Conservation (phyloP, 2,888 invertebrate species). For the Euspilapteryx auroguttella region DNA sequence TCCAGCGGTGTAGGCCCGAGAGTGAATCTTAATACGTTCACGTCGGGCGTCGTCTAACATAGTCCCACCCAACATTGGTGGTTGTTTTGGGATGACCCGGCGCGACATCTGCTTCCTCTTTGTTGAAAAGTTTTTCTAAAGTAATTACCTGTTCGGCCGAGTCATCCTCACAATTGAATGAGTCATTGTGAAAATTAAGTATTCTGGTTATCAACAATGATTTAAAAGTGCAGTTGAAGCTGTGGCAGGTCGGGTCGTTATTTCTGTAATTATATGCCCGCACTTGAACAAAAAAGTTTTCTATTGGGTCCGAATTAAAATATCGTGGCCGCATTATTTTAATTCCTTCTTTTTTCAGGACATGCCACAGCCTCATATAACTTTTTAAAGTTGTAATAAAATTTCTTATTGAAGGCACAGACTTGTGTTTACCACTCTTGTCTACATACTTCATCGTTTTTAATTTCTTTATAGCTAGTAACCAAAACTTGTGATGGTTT, state of each 20-base stretch:
- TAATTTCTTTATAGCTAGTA: conserved; percentile 2
- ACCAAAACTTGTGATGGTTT: neutral
- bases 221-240: conserved; percentile 1
- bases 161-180: conserved; percentile 1
- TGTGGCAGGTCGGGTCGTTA: neutral
- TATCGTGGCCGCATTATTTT: conserved; percentile 7
- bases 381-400: conserved; percentile 8
- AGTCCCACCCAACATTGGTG: no score
- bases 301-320: conserved; percentile 7
- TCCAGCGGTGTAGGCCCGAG: conserved; percentile 11
- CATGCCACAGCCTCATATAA: conserved; percentile 6
- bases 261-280: conserved; percentile 3
- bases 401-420: conserved; percentile 8
- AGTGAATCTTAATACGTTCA: conserved; percentile 11
- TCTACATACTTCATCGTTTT: conserved; percentile 8
- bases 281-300: conserved; percentile 4
- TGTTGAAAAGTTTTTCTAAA: neutral
- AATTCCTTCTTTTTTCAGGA: conserved; percentile 3
- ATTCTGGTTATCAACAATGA: conserved; percentile 1
- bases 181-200: neutral
- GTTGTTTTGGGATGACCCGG: neutral
- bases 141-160: neutral
- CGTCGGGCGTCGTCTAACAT: conserved; percentile 7
- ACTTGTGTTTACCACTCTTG: conserved; percentile 5
- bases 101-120: neutral